phyloP scores from a whole-genome alignment of 2,888 invertebrate genomes.

The Heteropelma amictum region DNA sequence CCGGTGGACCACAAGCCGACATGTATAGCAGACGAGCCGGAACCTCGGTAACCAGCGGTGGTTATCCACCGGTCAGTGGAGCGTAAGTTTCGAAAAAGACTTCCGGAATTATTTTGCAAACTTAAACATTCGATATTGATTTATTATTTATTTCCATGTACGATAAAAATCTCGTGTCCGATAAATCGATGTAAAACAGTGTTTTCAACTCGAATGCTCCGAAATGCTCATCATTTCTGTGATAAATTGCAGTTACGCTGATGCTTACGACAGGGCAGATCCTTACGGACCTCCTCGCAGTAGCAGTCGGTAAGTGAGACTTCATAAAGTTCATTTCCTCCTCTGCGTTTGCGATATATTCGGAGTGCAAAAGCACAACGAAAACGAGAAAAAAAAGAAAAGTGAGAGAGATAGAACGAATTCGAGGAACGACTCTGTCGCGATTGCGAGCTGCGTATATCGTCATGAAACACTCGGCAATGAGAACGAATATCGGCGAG shows the following conservation, averaged over 20 bases:
- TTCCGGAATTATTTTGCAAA: neutral
- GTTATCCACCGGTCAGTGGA: conserved; percentile 75
- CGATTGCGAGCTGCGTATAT: conserved; percentile 39
- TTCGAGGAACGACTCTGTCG: conserved; percentile 32
- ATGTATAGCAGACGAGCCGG: conserved; percentile 77
- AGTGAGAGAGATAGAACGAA: too few relatives aligned
- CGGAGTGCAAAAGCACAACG: conserved; percentile 3
- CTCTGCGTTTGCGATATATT: conserved; percentile 4
- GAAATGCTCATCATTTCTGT: neutral
- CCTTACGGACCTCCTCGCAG: conserved; percentile 76
- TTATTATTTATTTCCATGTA: too few relatives aligned
- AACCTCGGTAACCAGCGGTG: conserved; percentile 73
- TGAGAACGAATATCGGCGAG: conserved; percentile 15
- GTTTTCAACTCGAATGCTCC: neutral
- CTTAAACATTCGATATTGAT: too few relatives aligned
- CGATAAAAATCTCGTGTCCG: too few relatives aligned
- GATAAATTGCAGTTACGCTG: conserved; percentile 70
- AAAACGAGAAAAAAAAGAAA: too few relatives aligned
- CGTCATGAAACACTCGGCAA: conserved; percentile 18
- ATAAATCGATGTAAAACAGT: too few relatives aligned
- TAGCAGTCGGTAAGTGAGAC: conserved; percentile 74
- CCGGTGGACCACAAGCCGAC: conserved; percentile 76
- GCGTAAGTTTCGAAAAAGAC: conserved; percentile 67
- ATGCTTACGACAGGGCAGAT: conserved; percentile 76
- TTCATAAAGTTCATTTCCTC: neutral